phyloP scores from a whole-genome alignment of 2,113 vertebrate genomes.

The Jacana jacana region DNA sequence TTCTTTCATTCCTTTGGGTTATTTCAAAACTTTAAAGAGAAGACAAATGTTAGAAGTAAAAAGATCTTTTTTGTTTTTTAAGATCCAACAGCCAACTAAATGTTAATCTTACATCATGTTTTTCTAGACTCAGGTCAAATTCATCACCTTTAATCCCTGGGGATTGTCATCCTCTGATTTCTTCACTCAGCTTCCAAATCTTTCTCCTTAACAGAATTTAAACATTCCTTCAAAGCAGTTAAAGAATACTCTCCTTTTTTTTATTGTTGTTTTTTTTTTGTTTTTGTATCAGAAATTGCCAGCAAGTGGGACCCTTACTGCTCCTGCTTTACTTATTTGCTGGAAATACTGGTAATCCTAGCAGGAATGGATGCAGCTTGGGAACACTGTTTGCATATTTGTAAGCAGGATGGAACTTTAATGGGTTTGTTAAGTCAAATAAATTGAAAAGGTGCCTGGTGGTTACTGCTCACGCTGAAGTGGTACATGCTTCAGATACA shows the following conservation, averaged over 20 bases:
- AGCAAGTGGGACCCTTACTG: background rate
- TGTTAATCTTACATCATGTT: background rate
- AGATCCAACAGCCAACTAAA: background rate
- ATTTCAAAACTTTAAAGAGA: slow-evolving; percentile 38
- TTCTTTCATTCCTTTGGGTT: slow-evolving; percentile 35
- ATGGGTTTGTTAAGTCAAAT: background rate
- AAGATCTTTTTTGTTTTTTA: background rate
- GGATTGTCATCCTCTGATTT: background rate
- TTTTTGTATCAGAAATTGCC: background rate
- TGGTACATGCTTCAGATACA: background rate
- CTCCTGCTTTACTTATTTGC: background rate
- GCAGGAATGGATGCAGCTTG: background rate
- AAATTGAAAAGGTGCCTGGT: background rate
- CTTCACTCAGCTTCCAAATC: slow-evolving; percentile 5
- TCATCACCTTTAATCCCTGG: slow-evolving; percentile 26
- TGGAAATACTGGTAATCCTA: background rate
- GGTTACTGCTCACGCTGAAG: background rate
- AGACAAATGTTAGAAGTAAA: slow-evolving; percentile 20
- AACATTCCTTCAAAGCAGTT: slow-evolving; percentile 3
- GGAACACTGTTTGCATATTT: background rate
- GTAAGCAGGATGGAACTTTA: background rate
- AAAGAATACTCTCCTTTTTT: background rate
- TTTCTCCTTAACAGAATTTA: slow-evolving; percentile 31
- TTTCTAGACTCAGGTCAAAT: slow-evolving; percentile 33
- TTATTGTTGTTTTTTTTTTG: background rate